Percentiles rank a stretch among this genome's conserved stretches.
phyloP scores from a whole-genome alignment of 2,113 vertebrate species.

The Chauna torquata region DNA sequence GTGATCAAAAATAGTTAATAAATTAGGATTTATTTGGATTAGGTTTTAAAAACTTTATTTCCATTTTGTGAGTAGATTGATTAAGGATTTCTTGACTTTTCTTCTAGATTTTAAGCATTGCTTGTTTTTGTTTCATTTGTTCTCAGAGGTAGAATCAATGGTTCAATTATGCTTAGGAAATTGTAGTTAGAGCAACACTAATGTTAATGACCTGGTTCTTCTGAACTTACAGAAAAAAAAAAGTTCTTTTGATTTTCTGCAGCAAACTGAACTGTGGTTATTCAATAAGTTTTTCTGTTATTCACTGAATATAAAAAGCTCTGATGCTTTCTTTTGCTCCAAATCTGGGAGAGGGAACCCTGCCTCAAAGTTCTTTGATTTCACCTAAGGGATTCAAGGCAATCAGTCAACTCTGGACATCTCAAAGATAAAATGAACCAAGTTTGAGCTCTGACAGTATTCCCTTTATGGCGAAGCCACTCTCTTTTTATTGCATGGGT shows the following conservation, averaged over 20 bases:
- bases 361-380: neutral
- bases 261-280: neutral
- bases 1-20: neutral
- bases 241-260: neutral
- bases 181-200: neutral
- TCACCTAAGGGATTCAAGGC: neutral
- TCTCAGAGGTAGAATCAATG: neutral
- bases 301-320: neutral
- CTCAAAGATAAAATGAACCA: neutral
- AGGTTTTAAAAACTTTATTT: neutral
- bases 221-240: neutral
- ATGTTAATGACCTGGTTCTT: neutral
- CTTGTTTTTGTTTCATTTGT: accelerated
- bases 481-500: constrained; percentile 1
- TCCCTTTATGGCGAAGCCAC: neutral
- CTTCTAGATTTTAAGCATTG: neutral
- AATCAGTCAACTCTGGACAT: neutral
- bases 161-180: neutral
- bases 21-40: neutral
- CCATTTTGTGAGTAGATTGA: neutral
- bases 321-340: neutral
- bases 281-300: neutral
- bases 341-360: neutral
- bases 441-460: neutral
- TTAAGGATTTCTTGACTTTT: neutral